Evolutionary conservation across 2,888 invertebrate species (phyloP).

Genomic region (Yponomeuta plumbellus): DNA sequence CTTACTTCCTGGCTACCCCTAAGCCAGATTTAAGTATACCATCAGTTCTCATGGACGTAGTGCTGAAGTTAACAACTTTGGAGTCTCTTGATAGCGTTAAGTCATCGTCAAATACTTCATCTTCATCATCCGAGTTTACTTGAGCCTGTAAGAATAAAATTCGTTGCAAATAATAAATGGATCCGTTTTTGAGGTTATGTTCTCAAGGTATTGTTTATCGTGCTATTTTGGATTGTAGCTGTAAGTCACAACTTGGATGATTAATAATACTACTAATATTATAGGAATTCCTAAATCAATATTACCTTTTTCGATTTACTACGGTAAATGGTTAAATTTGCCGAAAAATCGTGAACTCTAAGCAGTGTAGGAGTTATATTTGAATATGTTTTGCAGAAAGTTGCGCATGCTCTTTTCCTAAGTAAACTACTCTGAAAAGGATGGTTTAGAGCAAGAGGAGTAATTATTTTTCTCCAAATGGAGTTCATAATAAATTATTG

Average conservation of each 20-base stretch:
- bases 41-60: slow-evolving; percentile 83
- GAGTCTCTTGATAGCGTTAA: slow-evolving; percentile 76
- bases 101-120: slow-evolving; percentile 59
- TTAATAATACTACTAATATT: not conserved
- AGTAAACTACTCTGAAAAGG: not conserved
- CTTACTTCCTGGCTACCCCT: slow-evolving; percentile 84
- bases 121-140: slow-evolving; percentile 73
- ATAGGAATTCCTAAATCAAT: not conserved
- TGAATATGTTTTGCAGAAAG: not conserved
- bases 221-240: not conserved
- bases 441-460: not conserved
- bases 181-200: not conserved
- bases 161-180: not conserved
- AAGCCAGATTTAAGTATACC: slow-evolving; percentile 81
- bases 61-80: slow-evolving; percentile 78
- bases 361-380: not conserved
- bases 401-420: not conserved
- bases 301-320: slow-evolving; percentile 6
- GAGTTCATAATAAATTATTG: not conserved
- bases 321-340: not conserved
- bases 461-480: not conserved
- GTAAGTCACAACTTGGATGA: not conserved
- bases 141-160: slow-evolving; percentile 47
- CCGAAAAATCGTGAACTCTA: not conserved
- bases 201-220: not conserved